Evolutionary conservation across 2,888 invertebrate genomes (phyloP), one percentile per base, ranked within the genome.

Genomic region (Corythucha ciliata): DNA sequence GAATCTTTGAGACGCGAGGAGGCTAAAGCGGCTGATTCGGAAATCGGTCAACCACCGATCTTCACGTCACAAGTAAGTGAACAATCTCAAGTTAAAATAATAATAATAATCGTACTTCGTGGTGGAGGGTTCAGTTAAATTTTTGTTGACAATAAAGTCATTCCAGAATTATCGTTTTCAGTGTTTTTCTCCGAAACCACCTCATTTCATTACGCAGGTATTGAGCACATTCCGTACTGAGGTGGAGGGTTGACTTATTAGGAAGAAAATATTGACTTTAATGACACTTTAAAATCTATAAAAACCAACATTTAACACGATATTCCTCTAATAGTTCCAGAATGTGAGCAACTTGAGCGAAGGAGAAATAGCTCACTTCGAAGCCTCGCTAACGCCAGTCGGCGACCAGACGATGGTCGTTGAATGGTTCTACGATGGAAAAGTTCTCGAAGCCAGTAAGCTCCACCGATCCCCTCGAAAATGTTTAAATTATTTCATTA

Each of bases 321-420:
- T n/a, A n/a, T n/a, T n/a, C n/a, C 14, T 32, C 33, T 48, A 60
- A 16, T 57, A 88, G 65, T 90, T 90, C 69, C 78, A 83, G 61
- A 81, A 88, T 60, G 75, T 91, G 54, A 72, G 76, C 8, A 88
- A 89, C 63, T 75, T 97, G 42, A 83, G 82, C 33, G 97, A 97
- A 72, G 93, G 93, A 52, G 92, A 97, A 70, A 84, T 93, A 60
- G 94, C 94, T 59, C 96, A 97, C 69, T 96, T 94, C 69, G 97
- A 98, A 72, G 96, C 94, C 29, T 90, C 89, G 42, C 76, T 98
- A 6, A 85, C 90, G 45, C 98, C 98, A 10, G 83, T 88, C 41
- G 90, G 91, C 10, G 92, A 92, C 65, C 89, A 91, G 68, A 86
- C 84, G 21, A 91, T 93, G 90, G 79, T 82, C 22, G 87, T 93